phyloP scores from a whole-genome alignment of 2,797 vertebrate genomes.

The Echiichthys vipera region DNA sequence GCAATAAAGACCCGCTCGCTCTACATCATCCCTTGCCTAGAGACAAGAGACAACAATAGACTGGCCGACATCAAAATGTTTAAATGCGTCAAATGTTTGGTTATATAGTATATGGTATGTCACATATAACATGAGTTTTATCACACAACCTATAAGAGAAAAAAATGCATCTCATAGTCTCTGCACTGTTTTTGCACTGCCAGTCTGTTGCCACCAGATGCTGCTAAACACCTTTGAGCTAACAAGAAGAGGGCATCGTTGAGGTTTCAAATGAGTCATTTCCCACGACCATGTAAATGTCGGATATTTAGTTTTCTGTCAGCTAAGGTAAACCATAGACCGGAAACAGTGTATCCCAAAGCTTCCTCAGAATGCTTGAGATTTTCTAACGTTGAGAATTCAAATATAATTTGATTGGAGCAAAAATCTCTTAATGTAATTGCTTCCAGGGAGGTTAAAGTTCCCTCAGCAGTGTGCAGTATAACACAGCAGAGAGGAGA shows the following conservation, averaged over 20 bases:
- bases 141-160: not conserved
- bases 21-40: too few relatives aligned
- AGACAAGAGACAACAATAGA: not conserved
- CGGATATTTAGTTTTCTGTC: not conserved
- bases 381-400: not conserved
- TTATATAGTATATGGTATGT: too few relatives aligned
- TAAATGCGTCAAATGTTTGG: not conserved
- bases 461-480: not conserved
- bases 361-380: not conserved
- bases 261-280: not conserved
- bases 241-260: not conserved
- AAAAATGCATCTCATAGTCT: not conserved
- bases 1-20: too few relatives aligned
- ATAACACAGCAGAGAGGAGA: not conserved
- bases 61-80: not conserved
- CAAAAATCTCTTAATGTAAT: not conserved
- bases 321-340: not conserved
- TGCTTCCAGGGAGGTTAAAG: not conserved
- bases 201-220: conserved; percentile 58
- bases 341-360: not conserved
- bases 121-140: not conserved
- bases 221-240: conserved; percentile 19
- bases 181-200: conserved; percentile 5
- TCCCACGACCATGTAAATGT: not conserved
- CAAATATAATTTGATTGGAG: not conserved